A percentile compares a stretch with the other conserved stretches of the same genome.
phyloP scores from a whole-genome alignment of 2,888 invertebrate genomes.

The Xiphydria camelus region DNA sequence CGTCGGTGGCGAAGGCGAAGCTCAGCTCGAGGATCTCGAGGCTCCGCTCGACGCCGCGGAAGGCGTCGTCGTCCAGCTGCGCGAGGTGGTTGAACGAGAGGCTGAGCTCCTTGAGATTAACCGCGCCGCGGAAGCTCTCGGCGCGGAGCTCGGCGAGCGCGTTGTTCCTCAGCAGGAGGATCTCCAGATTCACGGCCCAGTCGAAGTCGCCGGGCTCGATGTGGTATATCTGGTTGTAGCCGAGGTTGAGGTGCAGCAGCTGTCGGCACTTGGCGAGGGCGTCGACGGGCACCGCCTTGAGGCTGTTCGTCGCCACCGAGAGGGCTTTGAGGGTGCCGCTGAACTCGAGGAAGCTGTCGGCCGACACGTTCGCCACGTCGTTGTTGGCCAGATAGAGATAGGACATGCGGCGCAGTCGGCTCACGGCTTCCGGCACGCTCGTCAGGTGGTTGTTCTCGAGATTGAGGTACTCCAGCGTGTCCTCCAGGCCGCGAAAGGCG shows the following conservation, averaged over 20 bases:
- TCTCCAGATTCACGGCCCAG: conserved; percentile 80
- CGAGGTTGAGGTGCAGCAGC: conserved; percentile 84
- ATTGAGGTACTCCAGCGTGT: conserved; percentile 79
- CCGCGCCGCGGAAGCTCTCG: conserved; percentile 61
- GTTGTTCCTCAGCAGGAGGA: conserved; percentile 82
- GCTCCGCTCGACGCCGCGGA: conserved; percentile 74
- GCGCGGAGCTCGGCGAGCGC: conserved; percentile 67
- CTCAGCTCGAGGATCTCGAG: conserved; percentile 84
- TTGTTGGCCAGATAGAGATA: conserved; percentile 85
- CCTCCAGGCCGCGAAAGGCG: conserved; percentile 74
- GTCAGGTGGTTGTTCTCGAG: conserved; percentile 78
- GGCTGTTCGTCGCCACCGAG: conserved; percentile 79
- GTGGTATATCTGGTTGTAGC: conserved; percentile 82
- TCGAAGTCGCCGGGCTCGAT: conserved; percentile 77
- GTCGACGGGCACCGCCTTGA: conserved; percentile 72
- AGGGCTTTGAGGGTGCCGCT: conserved; percentile 72
- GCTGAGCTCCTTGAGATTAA: conserved; percentile 82
- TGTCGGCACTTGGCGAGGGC: conserved; percentile 73
- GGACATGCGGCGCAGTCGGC: conserved; percentile 69
- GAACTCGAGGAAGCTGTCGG: conserved; percentile 65
- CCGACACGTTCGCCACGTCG: conserved; percentile 66
- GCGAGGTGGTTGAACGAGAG: conserved; percentile 89
- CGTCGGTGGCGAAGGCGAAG: conserved; percentile 80
- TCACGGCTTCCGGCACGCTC: conserved; percentile 72
- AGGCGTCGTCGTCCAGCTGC: conserved; percentile 79